Evolutionary conservation across 2,113 vertebrate genomes (phyloP), one percentile per base, ranked within the genome.

Genomic region (Colinus virginianus): DNA sequence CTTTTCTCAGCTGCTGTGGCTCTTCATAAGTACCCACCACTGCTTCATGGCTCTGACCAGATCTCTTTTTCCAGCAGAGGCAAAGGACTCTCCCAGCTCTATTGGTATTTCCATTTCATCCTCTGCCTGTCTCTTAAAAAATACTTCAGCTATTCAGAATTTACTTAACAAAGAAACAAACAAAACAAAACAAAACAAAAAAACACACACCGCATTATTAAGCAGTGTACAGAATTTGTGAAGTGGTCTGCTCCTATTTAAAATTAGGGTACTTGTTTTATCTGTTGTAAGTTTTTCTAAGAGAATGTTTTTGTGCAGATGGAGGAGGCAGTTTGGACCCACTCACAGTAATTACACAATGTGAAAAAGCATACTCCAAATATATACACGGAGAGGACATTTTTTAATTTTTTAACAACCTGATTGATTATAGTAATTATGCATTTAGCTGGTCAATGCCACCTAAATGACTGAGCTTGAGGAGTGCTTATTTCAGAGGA

Each of bases 381-480:
- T 84, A 87, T 43, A 86, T 51, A 72, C 30, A 56, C 1, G 14
- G 36, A 90, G 45, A 71, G 51, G n/a, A 42, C 7, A 51, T 74
- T 59, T 82, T 58, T 0, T 2, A 40, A 2, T 28, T 62, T 92
- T 79, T 88, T 53, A 90, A 81, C 74, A 92, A 79, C 21, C 23
- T 76, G 66, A 88, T 92, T 18, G 11, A 92, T 92, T 95, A 88
- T 38, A 88, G 62, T 88, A 92, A 95, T 95, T 94, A 92, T 21
- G 67, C 78, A 82, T 90, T 78, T 82, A 88, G 43, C 72, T 90
- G 79, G 81, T 91, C 96, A 95, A 89, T 71, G 72, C 46, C 63
- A 94, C 84, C 75, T 79, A 92, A 90, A 90, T 76, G 78, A 92
- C 7, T 86, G 74, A 43, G 30, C 64, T 46, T n/a, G 66, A 38